A percentile compares a stretch with the other conserved stretches of the same genome.
Evolutionary conservation across 2,888 invertebrate genomes (phyloP).

Genomic region (Drosophila anomalata): DNA sequence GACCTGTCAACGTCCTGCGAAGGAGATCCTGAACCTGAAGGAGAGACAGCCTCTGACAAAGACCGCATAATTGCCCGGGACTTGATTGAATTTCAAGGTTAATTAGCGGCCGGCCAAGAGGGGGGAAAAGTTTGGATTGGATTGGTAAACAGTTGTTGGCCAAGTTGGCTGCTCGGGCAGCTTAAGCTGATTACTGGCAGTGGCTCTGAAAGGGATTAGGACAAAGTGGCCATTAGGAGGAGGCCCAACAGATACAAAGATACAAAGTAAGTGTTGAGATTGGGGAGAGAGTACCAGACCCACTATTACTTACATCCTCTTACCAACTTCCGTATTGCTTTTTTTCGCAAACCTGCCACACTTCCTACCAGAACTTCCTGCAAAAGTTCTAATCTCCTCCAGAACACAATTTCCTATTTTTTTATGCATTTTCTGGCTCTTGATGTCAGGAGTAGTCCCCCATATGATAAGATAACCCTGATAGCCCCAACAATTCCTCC

Average conservation of each 20-base stretch:
- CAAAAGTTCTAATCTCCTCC: slow-evolving; percentile 4
- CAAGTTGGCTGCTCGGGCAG: slow-evolving; percentile 9
- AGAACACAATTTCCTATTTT: background rate
- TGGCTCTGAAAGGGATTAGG: slow-evolving; percentile 22
- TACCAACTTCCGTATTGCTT: background rate
- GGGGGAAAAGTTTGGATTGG: slow-evolving; percentile 9
- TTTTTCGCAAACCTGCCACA: slow-evolving; percentile 4
- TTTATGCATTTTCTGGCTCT: too few relatives aligned
- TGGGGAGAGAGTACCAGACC: background rate
- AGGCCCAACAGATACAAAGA: background rate
- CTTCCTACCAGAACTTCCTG: slow-evolving; percentile 19
- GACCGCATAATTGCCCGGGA: slow-evolving; percentile 54
- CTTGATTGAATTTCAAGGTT: slow-evolving; percentile 76
- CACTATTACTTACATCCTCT: background rate
- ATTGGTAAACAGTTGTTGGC: slow-evolving; percentile 27
- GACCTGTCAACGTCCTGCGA: slow-evolving; percentile 45
- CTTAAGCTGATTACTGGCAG: slow-evolving; percentile 35
- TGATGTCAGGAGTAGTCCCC: too few relatives aligned
- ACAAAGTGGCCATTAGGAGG: slow-evolving; percentile 16
- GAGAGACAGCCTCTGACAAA: slow-evolving; percentile 21
- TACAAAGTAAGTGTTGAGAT: background rate
- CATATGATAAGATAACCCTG: slow-evolving; percentile 29
- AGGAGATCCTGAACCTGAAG: slow-evolving; percentile 12
- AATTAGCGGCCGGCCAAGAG: slow-evolving; percentile 52
- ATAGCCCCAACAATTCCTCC: slow-evolving; percentile 1